Evolutionary conservation across 2,113 vertebrate species (phyloP), one percentile per base, ranked within the genome.

Genomic region (Gymnarchus niloticus): DNA sequence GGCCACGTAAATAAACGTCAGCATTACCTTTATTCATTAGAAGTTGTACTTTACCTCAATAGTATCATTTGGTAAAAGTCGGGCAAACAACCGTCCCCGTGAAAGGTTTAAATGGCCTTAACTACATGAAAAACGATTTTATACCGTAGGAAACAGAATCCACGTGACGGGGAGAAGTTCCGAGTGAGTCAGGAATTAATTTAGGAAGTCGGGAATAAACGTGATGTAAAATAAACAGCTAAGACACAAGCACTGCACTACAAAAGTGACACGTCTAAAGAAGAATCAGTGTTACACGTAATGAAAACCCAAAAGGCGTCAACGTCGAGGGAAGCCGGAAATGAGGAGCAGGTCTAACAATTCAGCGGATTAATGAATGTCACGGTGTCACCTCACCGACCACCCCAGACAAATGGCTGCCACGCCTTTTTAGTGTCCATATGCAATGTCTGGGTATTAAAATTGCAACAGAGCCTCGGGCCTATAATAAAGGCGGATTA

Each of bases 401-500:
- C n/a, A n/a, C 65, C 65, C 65, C 28, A 73, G 65, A 33, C 65
- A 1, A 73, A 41, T 37, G 65, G 65, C 33, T 28, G 33, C 65
- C 65, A 12, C 65, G 33, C 65, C 65, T 17, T 6, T 37, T 17
- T 41, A 17, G 33, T 33, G 33, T 33, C 41, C 28, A 19, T 33
- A 73, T 73, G 65, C 65, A 19, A 37, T 73, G 65, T 73, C 65
- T 73, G 14, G 14, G 14, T 41, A 73, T 73, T 73, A 73, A 73
- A 73, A 73, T 73, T 73, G 41, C 65, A 73, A 73, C 65, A 73
- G 65, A 17, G 65, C 65, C 65, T 19, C 65, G 33, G 65, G 65
- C 65, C 9, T 73, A 37, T 33, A 73, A 73, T 73, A 73, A 73
- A 73, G 65, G 65, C 41, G 65, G 65, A 41, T 41, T 73, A 33